A percentile compares a stretch with the other conserved stretches of the same genome.
Conservation (phyloP, 1,140 invertebrate species). For the Leguminivora glycinivorella region DNA sequence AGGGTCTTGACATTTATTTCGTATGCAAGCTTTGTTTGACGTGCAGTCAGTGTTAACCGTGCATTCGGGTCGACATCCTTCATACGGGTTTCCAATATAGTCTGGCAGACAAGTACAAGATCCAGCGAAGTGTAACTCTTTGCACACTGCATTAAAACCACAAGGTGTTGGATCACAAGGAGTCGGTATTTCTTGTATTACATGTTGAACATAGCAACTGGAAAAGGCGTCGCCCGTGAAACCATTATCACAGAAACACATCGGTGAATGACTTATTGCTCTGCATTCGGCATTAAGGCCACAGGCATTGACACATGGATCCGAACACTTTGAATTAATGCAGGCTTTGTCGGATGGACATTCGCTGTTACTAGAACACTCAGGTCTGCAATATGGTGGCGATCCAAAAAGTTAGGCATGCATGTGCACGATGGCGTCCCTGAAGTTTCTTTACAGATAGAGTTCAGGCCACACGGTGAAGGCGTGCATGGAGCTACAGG, state of each 20-base stretch:
- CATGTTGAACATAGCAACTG: slow-evolving; percentile 62
- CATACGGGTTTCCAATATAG: slow-evolving; percentile 86
- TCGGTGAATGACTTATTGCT: slow-evolving; percentile 83
- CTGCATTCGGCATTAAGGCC: slow-evolving; percentile 84
- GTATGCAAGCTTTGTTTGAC: slow-evolving; percentile 83
- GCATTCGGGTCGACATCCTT: slow-evolving; percentile 85
- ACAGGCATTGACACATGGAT: slow-evolving; percentile 87
- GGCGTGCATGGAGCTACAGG: slow-evolving; percentile 82
- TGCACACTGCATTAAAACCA: slow-evolving; percentile 83
- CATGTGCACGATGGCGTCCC: slow-evolving; percentile 84
- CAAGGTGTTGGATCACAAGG: slow-evolving; percentile 86
- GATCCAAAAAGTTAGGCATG: slow-evolving; percentile 82
- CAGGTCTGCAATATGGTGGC: slow-evolving; percentile 86
- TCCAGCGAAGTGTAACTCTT: slow-evolving; percentile 82
- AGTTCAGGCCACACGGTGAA: slow-evolving; percentile 87
- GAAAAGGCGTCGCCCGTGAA: slow-evolving; percentile 83
- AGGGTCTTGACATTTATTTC: slow-evolving; percentile 85
- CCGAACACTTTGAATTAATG: slow-evolving; percentile 85
- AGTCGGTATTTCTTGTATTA: slow-evolving; percentile 47
- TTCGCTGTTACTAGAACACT: slow-evolving; percentile 86
- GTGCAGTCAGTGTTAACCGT: slow-evolving; percentile 83
- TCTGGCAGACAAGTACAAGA: slow-evolving; percentile 83
- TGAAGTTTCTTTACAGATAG: slow-evolving; percentile 83
- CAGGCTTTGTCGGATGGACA: slow-evolving; percentile 86
- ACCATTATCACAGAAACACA: slow-evolving; percentile 82